phyloP scores from a whole-genome alignment of 2,113 vertebrate species.

The Falco punctatus region DNA sequence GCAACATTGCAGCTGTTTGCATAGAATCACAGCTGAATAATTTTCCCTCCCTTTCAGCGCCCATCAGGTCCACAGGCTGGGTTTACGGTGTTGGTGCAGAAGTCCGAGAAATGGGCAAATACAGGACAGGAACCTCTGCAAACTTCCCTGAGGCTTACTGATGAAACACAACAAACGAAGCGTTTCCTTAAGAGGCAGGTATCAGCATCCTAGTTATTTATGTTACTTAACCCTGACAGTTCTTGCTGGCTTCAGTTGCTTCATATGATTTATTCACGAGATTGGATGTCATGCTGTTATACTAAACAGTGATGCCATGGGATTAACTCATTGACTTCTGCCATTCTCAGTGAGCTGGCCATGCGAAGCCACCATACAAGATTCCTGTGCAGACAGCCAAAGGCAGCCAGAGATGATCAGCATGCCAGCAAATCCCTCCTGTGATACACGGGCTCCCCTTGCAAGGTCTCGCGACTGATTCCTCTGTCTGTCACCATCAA shows the following conservation, averaged over 20 bases:
- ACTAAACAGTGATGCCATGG: not conserved
- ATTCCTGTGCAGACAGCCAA: not conserved
- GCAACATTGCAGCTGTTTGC: not conserved
- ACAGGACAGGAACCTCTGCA: not conserved
- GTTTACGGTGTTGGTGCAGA: not conserved
- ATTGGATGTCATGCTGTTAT: not conserved
- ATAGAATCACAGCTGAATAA: not conserved
- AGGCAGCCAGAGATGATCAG: not conserved
- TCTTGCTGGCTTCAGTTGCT: not conserved
- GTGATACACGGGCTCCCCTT: not conserved
- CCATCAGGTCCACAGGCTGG: accelerated
- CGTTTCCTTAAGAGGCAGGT: not conserved
- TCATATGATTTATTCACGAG: not conserved
- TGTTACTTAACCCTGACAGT: not conserved
- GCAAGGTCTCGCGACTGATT: not conserved
- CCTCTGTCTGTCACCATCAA: not conserved
- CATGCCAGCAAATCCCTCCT: not conserved
- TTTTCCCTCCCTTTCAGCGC: not conserved
- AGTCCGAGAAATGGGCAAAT: not conserved
- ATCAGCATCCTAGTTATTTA: not conserved
- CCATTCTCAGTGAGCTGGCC: not conserved
- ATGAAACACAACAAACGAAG: not conserved
- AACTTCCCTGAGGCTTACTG: not conserved
- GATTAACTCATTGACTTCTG: not conserved
- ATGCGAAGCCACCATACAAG: not conserved